A percentile compares a stretch with the other conserved stretches of the same genome.
Evolutionary conservation across 2,888 invertebrate genomes (phyloP).

Genomic region (Aspidiotus rigidus): DNA sequence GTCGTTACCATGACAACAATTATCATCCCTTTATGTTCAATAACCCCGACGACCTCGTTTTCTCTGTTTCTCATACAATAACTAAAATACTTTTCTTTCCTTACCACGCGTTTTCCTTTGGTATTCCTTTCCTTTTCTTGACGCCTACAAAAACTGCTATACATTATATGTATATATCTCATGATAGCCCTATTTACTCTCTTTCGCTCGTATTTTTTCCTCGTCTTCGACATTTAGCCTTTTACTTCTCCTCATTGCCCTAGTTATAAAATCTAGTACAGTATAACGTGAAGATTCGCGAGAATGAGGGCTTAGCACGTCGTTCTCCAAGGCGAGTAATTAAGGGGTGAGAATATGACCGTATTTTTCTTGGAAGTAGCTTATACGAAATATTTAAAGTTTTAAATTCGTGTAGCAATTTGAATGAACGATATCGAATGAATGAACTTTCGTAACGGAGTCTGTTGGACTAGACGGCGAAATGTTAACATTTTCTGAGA

Average conservation of each 20-base stretch:
- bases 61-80: constrained; percentile 22
- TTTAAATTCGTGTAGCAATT: no score
- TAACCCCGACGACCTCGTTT: constrained; percentile 31
- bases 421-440: no score
- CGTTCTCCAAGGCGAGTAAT: constrained; percentile 5
- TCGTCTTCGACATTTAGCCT: constrained; percentile 6
- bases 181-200: constrained; percentile 1
- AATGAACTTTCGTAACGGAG: no score
- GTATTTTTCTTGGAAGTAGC: no score
- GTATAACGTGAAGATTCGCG: neutral
- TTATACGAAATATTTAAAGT: no score
- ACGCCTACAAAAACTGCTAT: constrained; percentile 23
- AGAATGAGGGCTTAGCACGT: neutral
- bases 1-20: constrained; percentile 29
- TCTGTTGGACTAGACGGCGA: no score
- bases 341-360: neutral
- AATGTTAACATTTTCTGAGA: no score
- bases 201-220: neutral
- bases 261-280: constrained; percentile 6
- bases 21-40: constrained; percentile 33
- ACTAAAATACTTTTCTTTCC: constrained; percentile 24
- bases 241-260: constrained; percentile 11
- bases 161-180: constrained; percentile 14
- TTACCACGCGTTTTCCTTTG: constrained; percentile 15
- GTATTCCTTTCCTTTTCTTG: constrained; percentile 21